Evolutionary conservation across 2,888 invertebrate genomes (phyloP).

Genomic region (Himalopsyche kuldschensis): DNA sequence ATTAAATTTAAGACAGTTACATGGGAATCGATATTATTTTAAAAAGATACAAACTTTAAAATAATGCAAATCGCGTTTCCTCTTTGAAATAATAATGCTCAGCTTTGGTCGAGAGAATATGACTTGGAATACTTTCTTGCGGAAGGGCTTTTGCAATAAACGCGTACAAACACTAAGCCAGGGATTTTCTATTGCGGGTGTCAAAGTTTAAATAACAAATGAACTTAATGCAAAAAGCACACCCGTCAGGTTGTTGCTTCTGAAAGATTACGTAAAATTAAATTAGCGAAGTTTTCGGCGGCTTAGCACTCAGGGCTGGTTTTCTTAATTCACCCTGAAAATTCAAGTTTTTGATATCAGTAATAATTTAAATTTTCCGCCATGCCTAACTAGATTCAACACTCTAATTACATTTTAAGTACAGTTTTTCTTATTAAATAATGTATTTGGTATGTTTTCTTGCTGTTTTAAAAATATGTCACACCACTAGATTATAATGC

Average conservation of each 20-base stretch:
- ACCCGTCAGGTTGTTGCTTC: slow-evolving; percentile 15
- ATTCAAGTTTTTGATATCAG: neutral
- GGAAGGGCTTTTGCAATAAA: neutral
- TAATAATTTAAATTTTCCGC: neutral
- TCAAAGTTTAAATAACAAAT: slow-evolving; percentile 11
- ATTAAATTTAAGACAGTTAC: too few relatives aligned
- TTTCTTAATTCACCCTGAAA: neutral
- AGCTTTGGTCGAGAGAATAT: too few relatives aligned
- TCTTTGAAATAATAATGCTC: too few relatives aligned
- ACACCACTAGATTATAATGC: too few relatives aligned
- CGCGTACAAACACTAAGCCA: neutral
- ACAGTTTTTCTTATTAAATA: too few relatives aligned
- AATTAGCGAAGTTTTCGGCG: slow-evolving; percentile 26
- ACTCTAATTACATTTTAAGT: neutral
- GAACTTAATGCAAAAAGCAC: neutral
- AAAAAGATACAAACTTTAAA: too few relatives aligned
- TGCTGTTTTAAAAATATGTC: too few relatives aligned
- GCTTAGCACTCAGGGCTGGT: neutral
- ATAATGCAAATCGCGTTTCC: too few relatives aligned
- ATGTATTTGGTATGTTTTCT: too few relatives aligned
- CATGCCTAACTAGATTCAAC: neutral
- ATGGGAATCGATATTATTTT: too few relatives aligned
- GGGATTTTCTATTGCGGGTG: neutral
- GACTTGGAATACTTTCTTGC: neutral
- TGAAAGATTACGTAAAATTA: slow-evolving; percentile 25